Base-by-base conservation (phyloP, 2,888 invertebrate genomes). In the Platycheirus albimanus region DNA sequence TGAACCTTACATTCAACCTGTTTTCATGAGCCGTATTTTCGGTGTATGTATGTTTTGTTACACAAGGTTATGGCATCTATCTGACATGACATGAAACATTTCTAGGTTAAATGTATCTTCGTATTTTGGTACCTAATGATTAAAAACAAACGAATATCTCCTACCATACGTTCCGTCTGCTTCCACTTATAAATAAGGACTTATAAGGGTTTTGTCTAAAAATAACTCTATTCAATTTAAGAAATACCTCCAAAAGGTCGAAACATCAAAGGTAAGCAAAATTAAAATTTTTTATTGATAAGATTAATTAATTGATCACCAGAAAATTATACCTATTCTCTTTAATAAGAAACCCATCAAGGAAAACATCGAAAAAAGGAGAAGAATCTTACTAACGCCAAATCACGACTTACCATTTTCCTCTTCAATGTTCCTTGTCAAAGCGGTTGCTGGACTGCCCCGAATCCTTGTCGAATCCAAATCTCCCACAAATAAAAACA, bases 361-460 rank as follows among this genome's bases (percentile, higher is more conserved):
- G 6, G 24, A 24, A 6, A 3, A 24, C 3, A 24, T n/a, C n/a
- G n/a, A 24, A 24, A 24, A 24, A 33, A 33, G 7, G 30, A 33
- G 30, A 33, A 33, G 6, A 33, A 33, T 1, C 1, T 33, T 8
- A 8, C 1, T 8, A 8, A 4, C 30, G 8, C 1, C 30, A 33
- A n/a, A n/a, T n/a, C n/a, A 33, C 30, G 7, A 89, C 90, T 90
- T 86, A 90, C 90, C 90, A 78, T 90, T 90, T 86, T 90, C 90
- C 79, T 90, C 90, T 75, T 90, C 90, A 54, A 90, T 90, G 86
- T 90, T 90, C 76, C 90, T 89, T 67, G 89, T 89, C 87, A 90
- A 89, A 74, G 89, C 86, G 17, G 76, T 41, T 38, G 86, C 85
- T 28, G 90, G 89, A 38, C 88, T 87, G 51, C 88, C 86, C 58